Evolutionary conservation across 30 jellyfish, hydroid and myxozoan genomes (phyloP), one percentile per base, ranked within the genome.

Genomic region (Turritopsis rubra): DNA sequence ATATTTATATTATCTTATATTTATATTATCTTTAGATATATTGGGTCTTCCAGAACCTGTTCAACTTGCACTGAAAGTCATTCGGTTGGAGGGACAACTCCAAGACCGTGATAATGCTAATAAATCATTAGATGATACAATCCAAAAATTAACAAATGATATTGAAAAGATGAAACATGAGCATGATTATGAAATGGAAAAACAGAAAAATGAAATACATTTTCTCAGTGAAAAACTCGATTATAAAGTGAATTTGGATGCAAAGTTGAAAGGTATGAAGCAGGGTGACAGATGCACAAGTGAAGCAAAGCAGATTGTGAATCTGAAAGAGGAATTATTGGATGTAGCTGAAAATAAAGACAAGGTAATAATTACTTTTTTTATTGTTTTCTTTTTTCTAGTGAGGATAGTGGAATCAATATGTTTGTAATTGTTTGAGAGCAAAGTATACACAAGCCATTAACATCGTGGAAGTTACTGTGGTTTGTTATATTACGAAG

Each of bases 21-120:
- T 18, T 9, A 22, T 52, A 1, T 80, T 7, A 1, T 16, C 53
- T 54, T 21, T 41, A 80, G 87, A 80, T 27, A 26, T 80, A 29
- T 27, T 85, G 28, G 95, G 87, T 1, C 73, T 87, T 26, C 96
- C 98, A 21, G 94, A 86, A 41, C 92, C 98, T 8, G 93, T 92
- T 3, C 94, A 81, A 52, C 85, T 92, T 21, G 91, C 88, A 0
- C 80, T 92, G 29, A 88, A 85, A 53, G 53, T 88, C 72, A 52
- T 92, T 70, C 81, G 84, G 72, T 80, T 92, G 88, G 96, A 92
- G 41, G 85, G 85, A 18, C 76, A 60, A 21, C 66, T 88, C 29
- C 92, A 88, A 73, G 95, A 77, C 53, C 75, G 76, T 27, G 89
- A 89, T 24, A 83, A 71, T 0, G 90, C 82, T 29, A 68, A 81